Evolutionary conservation across 2,113 vertebrate genomes (phyloP), one percentile per base, ranked within the genome.

Genomic region (Stigmatopora nigra): DNA sequence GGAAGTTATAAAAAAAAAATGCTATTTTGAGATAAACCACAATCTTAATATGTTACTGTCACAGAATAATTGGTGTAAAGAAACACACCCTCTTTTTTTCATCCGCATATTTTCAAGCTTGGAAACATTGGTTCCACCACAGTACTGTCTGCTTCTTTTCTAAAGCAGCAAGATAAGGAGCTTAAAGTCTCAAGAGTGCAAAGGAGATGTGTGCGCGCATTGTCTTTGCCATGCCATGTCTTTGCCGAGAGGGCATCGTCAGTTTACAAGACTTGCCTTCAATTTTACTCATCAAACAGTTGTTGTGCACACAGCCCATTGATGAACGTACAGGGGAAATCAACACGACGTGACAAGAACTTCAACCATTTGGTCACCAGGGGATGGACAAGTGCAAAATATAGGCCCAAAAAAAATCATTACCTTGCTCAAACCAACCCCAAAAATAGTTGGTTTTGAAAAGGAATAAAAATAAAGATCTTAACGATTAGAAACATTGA

Each of bases 251-350:
- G 79, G 85, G 84, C 83, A 75, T 73, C 64, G 77, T 83, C 81
- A 87, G 89, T 90, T 89, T 91, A 89, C 88, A 88, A 88, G 86
- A 68, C 78, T 73, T 84, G 88, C 84, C 84, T 91, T 91, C 89
- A 90, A 89, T 91, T 92, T 91, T 90, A 83, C 88, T 91, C 88
- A 80, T 89, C 89, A 91, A 91, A 91, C 89, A 92, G 87, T 88
- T 85, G 82, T 79, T 90, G 87, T 89, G 86, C 90, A 88, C 87
- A 88, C 78, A 90, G 86, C 85, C 83, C 86, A 82, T 88, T 88
- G 80, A 87, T 88, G 80, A 87, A 88, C 83, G 78, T 83, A 78
- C 25, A 79, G 77, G 77, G 86, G 86, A 89, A 89, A 88, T 70
- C 84, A 88, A 89, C 82, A 84, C 80, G 86, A 89, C 87, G 88